Evolutionary conservation across 2,797 vertebrate species (phyloP).

Genomic region (Ficedula albicollis): DNA sequence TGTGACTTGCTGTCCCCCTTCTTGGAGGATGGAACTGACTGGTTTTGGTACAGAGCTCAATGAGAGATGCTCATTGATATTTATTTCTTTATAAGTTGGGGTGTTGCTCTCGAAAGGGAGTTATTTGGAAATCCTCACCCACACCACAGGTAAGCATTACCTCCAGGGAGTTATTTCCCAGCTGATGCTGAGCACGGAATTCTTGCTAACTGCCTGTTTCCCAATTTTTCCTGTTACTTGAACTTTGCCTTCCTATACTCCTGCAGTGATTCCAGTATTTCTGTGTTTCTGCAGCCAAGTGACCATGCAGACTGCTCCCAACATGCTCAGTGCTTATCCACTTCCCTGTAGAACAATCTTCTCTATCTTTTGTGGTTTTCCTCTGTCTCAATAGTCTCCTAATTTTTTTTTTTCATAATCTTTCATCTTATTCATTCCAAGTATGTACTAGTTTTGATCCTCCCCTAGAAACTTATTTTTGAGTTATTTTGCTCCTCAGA

Average conservation of each 20-base stretch:
- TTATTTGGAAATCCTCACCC: neutral
- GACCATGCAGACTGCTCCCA: neutral
- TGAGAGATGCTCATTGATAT: neutral
- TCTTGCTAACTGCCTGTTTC: neutral
- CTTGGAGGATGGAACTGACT: neutral
- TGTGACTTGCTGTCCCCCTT: neutral
- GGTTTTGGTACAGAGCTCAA: neutral
- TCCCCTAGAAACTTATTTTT: neutral
- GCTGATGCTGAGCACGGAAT: neutral
- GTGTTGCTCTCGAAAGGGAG: accelerated
- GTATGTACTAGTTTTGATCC: neutral
- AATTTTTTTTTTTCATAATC: neutral
- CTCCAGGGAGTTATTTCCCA: neutral
- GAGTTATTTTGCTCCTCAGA: neutral
- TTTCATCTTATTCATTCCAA: neutral
- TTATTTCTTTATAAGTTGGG: neutral
- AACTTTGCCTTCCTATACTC: neutral
- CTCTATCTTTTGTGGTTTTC: neutral
- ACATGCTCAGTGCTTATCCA: neutral
- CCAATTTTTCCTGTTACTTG: neutral
- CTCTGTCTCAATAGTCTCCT: neutral
- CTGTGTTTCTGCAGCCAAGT: neutral
- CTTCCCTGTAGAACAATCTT: neutral
- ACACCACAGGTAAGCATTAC: neutral
- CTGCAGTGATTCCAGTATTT: neutral